A percentile compares a stretch with the other conserved stretches of the same genome.
Conservation (phyloP, 1,140 invertebrate species). For the Drosophila ercepeae region DNA sequence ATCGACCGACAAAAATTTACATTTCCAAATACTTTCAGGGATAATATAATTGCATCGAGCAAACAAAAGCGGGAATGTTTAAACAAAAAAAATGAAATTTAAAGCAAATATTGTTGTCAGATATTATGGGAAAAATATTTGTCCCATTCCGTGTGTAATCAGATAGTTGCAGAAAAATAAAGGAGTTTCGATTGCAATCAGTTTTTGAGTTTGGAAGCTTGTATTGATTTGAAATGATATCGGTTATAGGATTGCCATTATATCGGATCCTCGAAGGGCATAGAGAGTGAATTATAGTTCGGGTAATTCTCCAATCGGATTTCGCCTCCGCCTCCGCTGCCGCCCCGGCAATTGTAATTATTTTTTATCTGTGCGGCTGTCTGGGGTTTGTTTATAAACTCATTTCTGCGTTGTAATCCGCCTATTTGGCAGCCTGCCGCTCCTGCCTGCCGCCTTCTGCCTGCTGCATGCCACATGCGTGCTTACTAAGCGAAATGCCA, state of each 20-base stretch:
- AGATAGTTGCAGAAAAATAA: not conserved
- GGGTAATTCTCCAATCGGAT: constrained; percentile 23
- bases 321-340: constrained; percentile 5
- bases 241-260: not conserved
- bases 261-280: not conserved
- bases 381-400: constrained; percentile 75
- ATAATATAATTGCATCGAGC: constrained; percentile 37
- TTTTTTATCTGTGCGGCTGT: constrained; percentile 72
- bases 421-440: constrained; percentile 66
- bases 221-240: not conserved
- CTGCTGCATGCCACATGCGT: constrained; percentile 51
- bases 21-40: constrained; percentile 23
- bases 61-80: constrained; percentile 10
- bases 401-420: constrained; percentile 77
- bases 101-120: not conserved
- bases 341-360: constrained; percentile 69
- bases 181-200: not conserved
- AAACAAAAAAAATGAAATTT: constrained; percentile 16
- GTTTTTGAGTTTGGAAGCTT: not conserved
- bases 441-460: constrained; percentile 27
- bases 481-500: constrained; percentile 59
- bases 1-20: constrained; percentile 44
- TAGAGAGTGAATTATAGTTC: constrained; percentile 13
- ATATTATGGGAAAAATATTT: not conserved
- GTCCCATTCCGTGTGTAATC: not conserved